Evolutionary conservation across 1,140 invertebrate genomes (phyloP), one percentile per base, ranked within the genome.

Genomic region (Drosophila athabasca): DNA sequence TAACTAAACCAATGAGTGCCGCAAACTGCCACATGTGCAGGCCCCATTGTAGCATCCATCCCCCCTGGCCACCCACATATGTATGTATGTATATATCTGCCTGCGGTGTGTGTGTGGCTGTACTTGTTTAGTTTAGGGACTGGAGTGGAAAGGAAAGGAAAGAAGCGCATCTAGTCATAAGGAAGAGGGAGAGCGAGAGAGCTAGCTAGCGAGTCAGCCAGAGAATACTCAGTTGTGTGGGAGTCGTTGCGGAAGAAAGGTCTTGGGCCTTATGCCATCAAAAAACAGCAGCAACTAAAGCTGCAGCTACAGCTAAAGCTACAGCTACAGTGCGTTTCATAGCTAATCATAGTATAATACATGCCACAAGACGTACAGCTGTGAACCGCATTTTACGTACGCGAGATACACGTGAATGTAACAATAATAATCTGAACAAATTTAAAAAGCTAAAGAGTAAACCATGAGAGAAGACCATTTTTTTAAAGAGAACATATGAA

Each of bases 141-240:
- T 39, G 35, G 11, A 50, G 15, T 29, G 17, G 17, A 19, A 19
- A 1, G 17, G 17, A 19, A 19, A 1, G 17, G 41, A 24, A 22
- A 59, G 50, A 62, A 78, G 55, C 77, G 68, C 58, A 82, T 87
- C 81, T 85, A 85, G 81, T 85, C 81, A 85, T 81, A 79, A 79
- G 55, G 49, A 41, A 41, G 48, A 72, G 19, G 45, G 29, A 68
- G 55, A 41, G 15, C n/a, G 39, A 53, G 39, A 43, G 13, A 57
- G 22, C 13, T 49, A 43, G 19, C 41, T 49, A 43, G 19, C 41
- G 3, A 67, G 31, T 41, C 11, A 66, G 15, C n/a, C 8, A 52
- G 35, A 49, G 9, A 11, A 26, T 17, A 57, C 24, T 24, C 5
- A 39, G 9, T 35, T 49, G 29, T 24, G 45, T 41, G 46, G 29